phyloP scores from a whole-genome alignment of 2,113 vertebrate species.

The Perca schrenkii region DNA sequence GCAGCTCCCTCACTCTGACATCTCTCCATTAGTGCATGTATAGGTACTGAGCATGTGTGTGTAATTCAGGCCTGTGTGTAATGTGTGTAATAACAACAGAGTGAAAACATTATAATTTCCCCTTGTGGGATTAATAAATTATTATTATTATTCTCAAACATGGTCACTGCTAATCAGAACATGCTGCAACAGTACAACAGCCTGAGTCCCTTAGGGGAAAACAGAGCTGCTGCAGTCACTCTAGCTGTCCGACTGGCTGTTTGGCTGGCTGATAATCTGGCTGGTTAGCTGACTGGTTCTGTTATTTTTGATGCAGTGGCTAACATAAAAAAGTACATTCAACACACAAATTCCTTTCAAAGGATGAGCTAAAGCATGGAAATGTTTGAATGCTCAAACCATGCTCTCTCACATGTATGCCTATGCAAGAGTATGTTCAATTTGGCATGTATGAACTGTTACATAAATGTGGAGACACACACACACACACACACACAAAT shows the following conservation, averaged over 20 bases:
- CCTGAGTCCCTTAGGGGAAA: slow-evolving; percentile 39
- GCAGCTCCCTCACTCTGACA: too few species aligned
- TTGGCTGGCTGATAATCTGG: slow-evolving; percentile 46
- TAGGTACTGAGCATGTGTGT: too few species aligned
- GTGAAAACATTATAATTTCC: too few species aligned
- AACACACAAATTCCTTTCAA: slow-evolving; percentile 14
- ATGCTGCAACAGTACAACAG: slow-evolving; percentile 36
- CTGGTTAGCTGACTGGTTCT: slow-evolving; percentile 24
- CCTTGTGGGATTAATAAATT: too few species aligned
- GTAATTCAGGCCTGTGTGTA: too few species aligned
- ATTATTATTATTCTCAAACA: neutral
- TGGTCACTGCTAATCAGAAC: slow-evolving; percentile 59
- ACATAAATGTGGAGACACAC: neutral
- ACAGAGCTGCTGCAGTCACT: slow-evolving; percentile 28
- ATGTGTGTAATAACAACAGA: too few species aligned
- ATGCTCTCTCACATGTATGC: neutral
- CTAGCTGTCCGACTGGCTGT: slow-evolving; percentile 27
- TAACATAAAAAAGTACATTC: slow-evolving; percentile 18
- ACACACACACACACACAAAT: neutral
- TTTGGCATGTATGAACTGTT: neutral
- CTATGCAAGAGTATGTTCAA: neutral
- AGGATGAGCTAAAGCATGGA: neutral
- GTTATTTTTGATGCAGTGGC: slow-evolving; percentile 9
- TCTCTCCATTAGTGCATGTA: too few species aligned
- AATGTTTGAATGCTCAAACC: slow-evolving; percentile 22